These are phyloP conservation scores for Rissa tridactyla DNA, from an alignment of 2,113 vertebrate genomes.

Conservation along the genomic window DNA sequence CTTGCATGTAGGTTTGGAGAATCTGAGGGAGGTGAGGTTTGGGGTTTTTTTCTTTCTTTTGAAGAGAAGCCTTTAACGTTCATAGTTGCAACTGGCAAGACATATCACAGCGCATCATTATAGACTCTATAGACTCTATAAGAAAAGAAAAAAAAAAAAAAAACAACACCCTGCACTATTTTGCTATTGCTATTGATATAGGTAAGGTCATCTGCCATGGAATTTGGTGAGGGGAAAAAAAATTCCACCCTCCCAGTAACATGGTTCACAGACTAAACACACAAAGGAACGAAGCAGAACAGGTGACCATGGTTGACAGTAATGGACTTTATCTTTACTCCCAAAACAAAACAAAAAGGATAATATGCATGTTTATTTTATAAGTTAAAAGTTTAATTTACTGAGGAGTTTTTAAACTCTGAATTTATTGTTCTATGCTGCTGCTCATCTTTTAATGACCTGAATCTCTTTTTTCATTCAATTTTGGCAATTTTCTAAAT, in stretches of 20 bases:
- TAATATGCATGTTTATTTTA: not conserved
- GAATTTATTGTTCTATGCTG: not conserved
- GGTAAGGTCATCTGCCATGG: not conserved
- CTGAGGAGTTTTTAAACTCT: not conserved
- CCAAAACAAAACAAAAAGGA: not conserved
- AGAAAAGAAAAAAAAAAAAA: not conserved
- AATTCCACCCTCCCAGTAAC: not conserved
- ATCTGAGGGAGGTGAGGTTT: not conserved
- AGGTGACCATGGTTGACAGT: not conserved
- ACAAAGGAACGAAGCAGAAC: not conserved
- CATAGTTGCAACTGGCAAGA: not conserved
- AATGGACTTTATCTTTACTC: not conserved
- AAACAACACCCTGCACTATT: not conserved
- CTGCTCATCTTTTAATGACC: not conserved
- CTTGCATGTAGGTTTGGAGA: not conserved
- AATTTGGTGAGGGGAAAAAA: not conserved
- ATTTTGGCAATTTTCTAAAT: not conserved
- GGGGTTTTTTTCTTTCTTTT: not conserved
- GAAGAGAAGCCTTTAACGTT: not conserved
- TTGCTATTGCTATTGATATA: not conserved
- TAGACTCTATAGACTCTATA: not conserved
- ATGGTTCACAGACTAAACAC: not conserved
- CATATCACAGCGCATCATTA: not conserved
- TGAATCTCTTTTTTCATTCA: not conserved
- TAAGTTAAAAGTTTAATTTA: not conserved